phyloP scores from a whole-genome alignment of 1,140 invertebrate genomes.

The Diorhabda elongata region DNA sequence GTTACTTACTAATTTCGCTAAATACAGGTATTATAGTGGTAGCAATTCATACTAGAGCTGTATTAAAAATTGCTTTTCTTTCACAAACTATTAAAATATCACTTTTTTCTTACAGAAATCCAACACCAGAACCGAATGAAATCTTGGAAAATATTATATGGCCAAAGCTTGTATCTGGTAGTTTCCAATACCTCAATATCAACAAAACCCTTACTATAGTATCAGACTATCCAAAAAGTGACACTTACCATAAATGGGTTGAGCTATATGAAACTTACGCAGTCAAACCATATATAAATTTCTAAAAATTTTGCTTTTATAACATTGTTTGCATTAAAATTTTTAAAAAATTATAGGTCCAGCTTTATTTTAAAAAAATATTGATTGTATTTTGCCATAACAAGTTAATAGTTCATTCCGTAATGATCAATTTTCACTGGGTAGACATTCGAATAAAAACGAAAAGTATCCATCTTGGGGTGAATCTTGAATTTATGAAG shows the following conservation, averaged over 20 bases:
- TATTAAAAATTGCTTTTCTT: neutral
- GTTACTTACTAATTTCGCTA: constrained; percentile 14
- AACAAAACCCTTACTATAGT: constrained; percentile 17
- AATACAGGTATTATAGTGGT: neutral
- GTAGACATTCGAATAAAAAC: too few relatives aligned
- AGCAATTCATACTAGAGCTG: neutral
- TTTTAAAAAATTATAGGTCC: too few relatives aligned
- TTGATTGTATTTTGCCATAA: too few relatives aligned
- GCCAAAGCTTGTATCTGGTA: constrained; percentile 19
- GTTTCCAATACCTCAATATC: constrained; percentile 25
- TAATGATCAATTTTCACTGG: too few relatives aligned
- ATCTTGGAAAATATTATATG: constrained; percentile 24
- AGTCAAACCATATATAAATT: constrained; percentile 23
- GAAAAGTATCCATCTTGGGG: too few relatives aligned
- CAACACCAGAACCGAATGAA: constrained; percentile 19
- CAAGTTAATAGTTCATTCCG: too few relatives aligned
- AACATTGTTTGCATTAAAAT: too few relatives aligned
- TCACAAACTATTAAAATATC: neutral
- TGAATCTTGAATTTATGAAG: too few relatives aligned
- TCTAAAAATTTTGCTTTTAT: neutral
- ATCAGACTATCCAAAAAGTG: constrained; percentile 10
- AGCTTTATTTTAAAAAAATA: too few relatives aligned
- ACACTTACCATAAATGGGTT: constrained; percentile 24
- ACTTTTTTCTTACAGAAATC: constrained; percentile 23
- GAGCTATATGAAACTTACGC: constrained; percentile 23